Base-by-base conservation (phyloP, 2,113 vertebrate genomes). In the Crypturellus undulatus region DNA sequence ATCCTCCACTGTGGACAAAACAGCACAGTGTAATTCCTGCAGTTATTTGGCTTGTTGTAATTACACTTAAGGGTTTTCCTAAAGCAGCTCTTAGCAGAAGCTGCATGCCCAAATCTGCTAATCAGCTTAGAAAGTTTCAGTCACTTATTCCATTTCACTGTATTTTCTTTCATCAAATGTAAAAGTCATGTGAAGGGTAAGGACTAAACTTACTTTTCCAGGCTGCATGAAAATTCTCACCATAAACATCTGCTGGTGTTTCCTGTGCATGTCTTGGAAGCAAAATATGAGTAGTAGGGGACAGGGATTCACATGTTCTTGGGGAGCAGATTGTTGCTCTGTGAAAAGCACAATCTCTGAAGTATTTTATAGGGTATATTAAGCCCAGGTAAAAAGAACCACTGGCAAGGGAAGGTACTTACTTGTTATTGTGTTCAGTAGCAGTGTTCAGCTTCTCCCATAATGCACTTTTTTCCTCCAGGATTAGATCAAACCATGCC, bases 391-490 rank as follows among this genome's bases (percentile, higher is more conserved):
- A 68, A 90, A 89, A 92, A 72, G 25, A 68, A 54, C 20, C 69
- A 62, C 59, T 80, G n/a, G 4, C 45, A 68, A 72, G 20, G 49
- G 26, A 58, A 40, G 3, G 15, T 11, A 18, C 97, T 97, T 84
- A 99, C 99, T 98, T 99, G 95, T 98, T 81, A 52, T 82, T 97
- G 68, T 99, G 98, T 52, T 98, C 90, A n/a, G 93, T 80, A 25
- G 99, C 99, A 84, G 85, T 88, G 87, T 94, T 91, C 77, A 98
- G 95, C 84, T 94, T 97, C 68, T 97, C 97, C 98, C 95, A 83
- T 36, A 97, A 93, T 24, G 68, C 90, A 4, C 93, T 82, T 94
- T 96, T 98, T 92, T 98, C 97, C 70, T 98, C 97, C 73, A 86
- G 96, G 58, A 93, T 60, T 30, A 97, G 25, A 75, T 98, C 95